phyloP scores from a whole-genome alignment of 1,140 invertebrate species.

The Hetaerina americana region DNA sequence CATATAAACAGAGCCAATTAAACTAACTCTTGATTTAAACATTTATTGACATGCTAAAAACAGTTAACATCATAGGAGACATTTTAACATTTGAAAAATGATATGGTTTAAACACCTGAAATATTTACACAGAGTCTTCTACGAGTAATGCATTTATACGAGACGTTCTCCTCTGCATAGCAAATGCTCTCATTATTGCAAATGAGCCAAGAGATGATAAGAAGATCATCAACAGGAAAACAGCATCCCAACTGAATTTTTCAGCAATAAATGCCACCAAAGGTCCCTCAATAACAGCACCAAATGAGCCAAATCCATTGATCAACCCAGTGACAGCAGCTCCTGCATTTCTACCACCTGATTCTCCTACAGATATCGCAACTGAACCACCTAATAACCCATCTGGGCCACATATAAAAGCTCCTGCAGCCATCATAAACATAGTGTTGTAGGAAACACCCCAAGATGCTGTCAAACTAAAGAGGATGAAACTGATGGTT shows the following conservation, averaged over 20 bases:
- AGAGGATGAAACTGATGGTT: conserved; percentile 28
- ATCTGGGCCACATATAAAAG: conserved; percentile 38
- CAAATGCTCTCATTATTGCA: conserved; percentile 24
- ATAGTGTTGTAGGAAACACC: conserved; percentile 30
- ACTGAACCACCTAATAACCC: conserved; percentile 35
- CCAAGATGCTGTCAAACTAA: conserved; percentile 30
- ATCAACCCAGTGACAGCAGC: conserved; percentile 34
- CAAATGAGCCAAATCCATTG: conserved; percentile 37
- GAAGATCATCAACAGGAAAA: conserved; percentile 35
- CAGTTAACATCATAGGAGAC: no score
- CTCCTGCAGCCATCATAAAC: conserved; percentile 34
- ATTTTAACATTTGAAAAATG: not conserved
- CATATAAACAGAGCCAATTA: no score
- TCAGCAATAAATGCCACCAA: conserved; percentile 32
- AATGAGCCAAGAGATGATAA: conserved; percentile 27
- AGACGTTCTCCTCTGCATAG: conserved; percentile 12
- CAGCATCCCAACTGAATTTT: conserved; percentile 34
- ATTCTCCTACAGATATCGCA: conserved; percentile 34
- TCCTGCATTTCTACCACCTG: conserved; percentile 30
- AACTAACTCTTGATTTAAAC: no score
- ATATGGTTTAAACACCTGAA: no score
- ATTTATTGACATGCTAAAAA: no score
- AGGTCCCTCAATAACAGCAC: conserved; percentile 37
- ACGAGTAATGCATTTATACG: not conserved
- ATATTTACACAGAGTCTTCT: not conserved